Base-by-base conservation (phyloP, 2,888 invertebrate genomes). In the Dolichomitus sp. region DNA sequence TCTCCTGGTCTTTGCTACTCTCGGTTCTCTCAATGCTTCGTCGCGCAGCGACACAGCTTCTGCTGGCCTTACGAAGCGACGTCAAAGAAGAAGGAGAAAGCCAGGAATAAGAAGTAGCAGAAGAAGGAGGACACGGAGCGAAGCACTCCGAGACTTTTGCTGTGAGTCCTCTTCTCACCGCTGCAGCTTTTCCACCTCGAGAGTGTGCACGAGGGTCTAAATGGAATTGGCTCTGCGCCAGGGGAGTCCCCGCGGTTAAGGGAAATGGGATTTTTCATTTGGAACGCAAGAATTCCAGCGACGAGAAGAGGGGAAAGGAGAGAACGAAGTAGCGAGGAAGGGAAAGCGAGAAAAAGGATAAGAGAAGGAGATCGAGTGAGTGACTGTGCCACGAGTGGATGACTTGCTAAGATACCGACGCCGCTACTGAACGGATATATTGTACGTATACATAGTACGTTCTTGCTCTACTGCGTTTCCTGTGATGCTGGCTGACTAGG, bases 21-120 rank as follows among this genome's bases (percentile, higher is more conserved):
- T 37, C 59, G n/a, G 52, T 17, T 65, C 45, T 33, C 63, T 75
- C 63, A 90, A 48, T 45, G 81, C 50, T 93, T 90, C 87, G 90
- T 92, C 90, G 91, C 76, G 63, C 88, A 90, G 59, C 86, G 87
- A 68, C 91, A 89, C 76, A 85, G 90, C 72, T 91, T 93, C 42
- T 90, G 91, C 70, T 85, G 89, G 88, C 72, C 94, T 80, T 87
- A 87, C 63, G 92, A 80, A 85, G 87, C 48, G 85, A 45, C 61
- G 61, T 61, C 50, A 37, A 63, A 45, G 50, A 63, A 45, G 73
- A 73, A 65, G 30, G n/a, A 30, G 57, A 59, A 48, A 27, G 50
- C 30, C 45, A 52, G 12, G 19, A 14, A 48, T n/a, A 27, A 93
- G 59, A 88, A 86, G 66, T 84, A 92, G 85, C 50, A 48, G 75